phyloP scores from a whole-genome alignment of 2,888 invertebrate species.

The Zelleria hepariella region DNA sequence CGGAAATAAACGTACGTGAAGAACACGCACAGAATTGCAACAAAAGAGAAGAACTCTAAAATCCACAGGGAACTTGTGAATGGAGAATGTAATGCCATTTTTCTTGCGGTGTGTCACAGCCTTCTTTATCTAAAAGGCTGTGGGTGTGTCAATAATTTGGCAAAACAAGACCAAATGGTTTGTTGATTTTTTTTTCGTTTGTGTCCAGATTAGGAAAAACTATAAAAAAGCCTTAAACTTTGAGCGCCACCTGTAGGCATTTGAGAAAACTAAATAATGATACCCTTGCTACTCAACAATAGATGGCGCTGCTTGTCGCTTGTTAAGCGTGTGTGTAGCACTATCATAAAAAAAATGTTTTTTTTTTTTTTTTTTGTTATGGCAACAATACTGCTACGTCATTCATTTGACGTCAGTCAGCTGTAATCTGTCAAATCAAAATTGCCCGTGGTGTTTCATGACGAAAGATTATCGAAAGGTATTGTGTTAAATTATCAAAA shows the following conservation, averaged over 20 bases:
- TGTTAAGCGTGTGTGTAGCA: background rate
- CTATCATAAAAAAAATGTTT: background rate
- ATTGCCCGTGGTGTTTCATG: too few relatives aligned
- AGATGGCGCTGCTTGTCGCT: background rate
- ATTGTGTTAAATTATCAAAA: slow-evolving; percentile 7
- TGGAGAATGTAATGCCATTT: slow-evolving; percentile 8
- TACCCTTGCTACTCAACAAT: background rate
- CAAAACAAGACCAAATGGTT: too few relatives aligned
- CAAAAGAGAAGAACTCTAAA: slow-evolving; percentile 48
- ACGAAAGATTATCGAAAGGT: too few relatives aligned
- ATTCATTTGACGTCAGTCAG: background rate
- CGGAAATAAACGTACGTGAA: slow-evolving; percentile 47
- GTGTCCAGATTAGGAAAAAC: too few relatives aligned
- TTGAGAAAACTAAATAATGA: background rate
- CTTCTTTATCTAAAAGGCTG: background rate
- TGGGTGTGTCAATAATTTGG: too few relatives aligned
- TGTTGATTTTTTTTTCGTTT: too few relatives aligned
- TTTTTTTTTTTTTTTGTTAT: background rate
- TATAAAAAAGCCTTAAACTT: too few relatives aligned
- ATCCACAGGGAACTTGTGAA: slow-evolving; percentile 52
- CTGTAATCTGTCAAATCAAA: background rate
- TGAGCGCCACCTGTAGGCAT: background rate
- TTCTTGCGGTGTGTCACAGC: background rate
- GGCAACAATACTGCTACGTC: too few relatives aligned
- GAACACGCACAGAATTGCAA: slow-evolving; percentile 31